These are phyloP conservation scores for Halcyon chelicuti DNA, from an alignment of 2,797 vertebrate species.

Conservation along the genomic window DNA sequence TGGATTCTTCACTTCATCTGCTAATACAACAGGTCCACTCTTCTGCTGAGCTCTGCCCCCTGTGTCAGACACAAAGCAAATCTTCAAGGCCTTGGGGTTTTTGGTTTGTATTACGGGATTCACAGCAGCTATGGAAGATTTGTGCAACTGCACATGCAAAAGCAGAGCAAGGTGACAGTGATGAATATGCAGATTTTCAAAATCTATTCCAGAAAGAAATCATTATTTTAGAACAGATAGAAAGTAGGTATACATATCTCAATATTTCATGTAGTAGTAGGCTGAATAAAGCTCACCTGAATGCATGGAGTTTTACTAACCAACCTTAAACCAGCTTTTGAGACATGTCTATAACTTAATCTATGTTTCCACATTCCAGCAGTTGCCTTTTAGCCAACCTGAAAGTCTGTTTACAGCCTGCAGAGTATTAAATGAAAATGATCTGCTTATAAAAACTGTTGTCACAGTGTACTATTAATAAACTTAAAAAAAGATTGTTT, in stretches of 20 bases:
- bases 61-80: slow-evolving; percentile 21
- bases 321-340: background rate
- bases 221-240: background rate
- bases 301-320: background rate
- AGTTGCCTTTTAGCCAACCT: background rate
- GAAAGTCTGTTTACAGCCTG: background rate
- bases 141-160: background rate
- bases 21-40: slow-evolving; percentile 90
- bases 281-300: background rate
- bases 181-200: background rate
- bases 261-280: background rate
- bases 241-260: background rate
- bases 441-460: background rate
- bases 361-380: background rate
- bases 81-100: background rate
- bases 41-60: slow-evolving; percentile 71
- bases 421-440: background rate
- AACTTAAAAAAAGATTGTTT: background rate
- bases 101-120: background rate
- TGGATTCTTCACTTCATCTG: slow-evolving; percentile 94
- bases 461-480: background rate
- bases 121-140: background rate
- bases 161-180: background rate
- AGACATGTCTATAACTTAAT: background rate
- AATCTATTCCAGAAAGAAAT: background rate